A percentile compares a stretch with the other conserved stretches of the same genome.
phyloP scores from a whole-genome alignment of 2,113 vertebrate species.

The Fulica atra region DNA sequence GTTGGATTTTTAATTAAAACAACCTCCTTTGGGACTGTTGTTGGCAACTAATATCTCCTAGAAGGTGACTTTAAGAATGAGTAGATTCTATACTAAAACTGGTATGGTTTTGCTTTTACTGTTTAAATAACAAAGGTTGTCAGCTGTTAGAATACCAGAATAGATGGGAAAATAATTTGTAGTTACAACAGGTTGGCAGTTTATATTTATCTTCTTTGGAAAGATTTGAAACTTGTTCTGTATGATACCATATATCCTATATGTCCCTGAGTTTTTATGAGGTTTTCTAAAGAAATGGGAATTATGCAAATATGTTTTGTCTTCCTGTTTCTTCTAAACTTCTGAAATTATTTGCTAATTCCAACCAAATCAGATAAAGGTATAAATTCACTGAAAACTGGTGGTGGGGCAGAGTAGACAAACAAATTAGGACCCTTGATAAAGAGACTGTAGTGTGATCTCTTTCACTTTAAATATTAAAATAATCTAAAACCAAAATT shows the following conservation, averaged over 20 bases:
- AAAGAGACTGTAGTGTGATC: background rate
- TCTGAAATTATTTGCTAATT: background rate
- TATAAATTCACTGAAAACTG: background rate
- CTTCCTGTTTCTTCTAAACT: background rate
- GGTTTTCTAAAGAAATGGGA: background rate
- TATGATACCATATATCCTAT: background rate
- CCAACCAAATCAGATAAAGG: background rate
- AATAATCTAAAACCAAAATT: background rate
- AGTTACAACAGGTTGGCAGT: background rate
- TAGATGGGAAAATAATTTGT: background rate
- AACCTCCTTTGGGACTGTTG: background rate
- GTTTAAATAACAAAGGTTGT: background rate
- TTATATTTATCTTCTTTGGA: background rate
- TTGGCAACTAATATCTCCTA: background rate
- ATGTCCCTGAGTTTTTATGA: background rate
- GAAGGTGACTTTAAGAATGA: constrained; percentile 10
- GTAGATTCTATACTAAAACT: background rate
- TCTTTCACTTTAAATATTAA: background rate
- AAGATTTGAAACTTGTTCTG: background rate
- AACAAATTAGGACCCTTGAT: background rate
- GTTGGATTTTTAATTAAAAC: constrained; percentile 40
- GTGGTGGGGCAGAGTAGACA: background rate
- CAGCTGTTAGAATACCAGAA: background rate
- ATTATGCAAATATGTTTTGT: background rate
- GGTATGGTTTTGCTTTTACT: background rate